Percentiles rank a stretch among this genome's conserved stretches.
Conservation (phyloP, 2,888 invertebrate genomes). For the Callosobruchus maculatus region DNA sequence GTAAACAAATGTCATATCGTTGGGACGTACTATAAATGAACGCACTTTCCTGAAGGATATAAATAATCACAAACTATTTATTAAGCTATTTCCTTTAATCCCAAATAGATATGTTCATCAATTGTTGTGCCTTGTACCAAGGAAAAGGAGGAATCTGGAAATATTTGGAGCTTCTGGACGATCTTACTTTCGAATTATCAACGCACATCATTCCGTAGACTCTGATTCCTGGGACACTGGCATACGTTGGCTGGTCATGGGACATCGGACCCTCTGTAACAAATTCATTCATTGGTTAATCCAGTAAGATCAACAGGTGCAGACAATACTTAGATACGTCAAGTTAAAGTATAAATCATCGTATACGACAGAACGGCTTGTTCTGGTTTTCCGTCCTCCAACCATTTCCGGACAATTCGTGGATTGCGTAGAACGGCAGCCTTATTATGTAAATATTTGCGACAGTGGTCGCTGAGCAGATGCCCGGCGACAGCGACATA, state of each 20-base stretch:
- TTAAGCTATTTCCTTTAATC: constrained; percentile 42
- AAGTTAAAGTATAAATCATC: no score
- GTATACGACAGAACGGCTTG: no score
- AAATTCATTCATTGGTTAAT: neutral
- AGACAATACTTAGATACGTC: no score
- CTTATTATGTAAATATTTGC: no score
- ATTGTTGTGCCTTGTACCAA: constrained; percentile 72
- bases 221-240: constrained; percentile 87
- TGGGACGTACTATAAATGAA: no score
- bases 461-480: no score
- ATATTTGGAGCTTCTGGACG: constrained; percentile 49
- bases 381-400: no score
- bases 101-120: constrained; percentile 68
- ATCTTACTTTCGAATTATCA: constrained; percentile 46
- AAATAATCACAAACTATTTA: constrained; percentile 9
- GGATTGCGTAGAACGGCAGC: no score
- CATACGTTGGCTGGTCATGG: constrained; percentile 90
- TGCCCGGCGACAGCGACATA: no score
- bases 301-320: no score
- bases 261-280: constrained; percentile 86
- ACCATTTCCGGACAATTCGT: no score
- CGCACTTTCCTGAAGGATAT: neutral
- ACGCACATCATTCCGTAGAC: constrained; percentile 95
- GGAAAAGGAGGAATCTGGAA: constrained; percentile 62
- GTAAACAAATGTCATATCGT: no score